Evolutionary conservation across 2,888 invertebrate species (phyloP).

Genomic region (Protodeltote pygarga): DNA sequence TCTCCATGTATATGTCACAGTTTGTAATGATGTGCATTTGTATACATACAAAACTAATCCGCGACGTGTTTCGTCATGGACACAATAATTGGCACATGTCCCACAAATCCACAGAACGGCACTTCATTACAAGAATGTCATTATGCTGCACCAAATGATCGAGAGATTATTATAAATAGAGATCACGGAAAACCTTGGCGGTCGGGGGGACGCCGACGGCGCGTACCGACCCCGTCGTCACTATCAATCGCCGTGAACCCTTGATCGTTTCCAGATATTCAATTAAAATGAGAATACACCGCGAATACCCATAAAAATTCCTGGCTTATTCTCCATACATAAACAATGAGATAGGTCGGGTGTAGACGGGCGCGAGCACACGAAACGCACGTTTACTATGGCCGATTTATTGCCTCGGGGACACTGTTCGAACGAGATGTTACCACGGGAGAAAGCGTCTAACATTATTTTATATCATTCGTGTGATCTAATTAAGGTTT

Average conservation of each 20-base stretch:
- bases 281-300: conserved; percentile 72
- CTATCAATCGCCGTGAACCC: conserved; percentile 56
- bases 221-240: conserved; percentile 58
- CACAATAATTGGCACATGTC: conserved; percentile 84
- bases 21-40: conserved; percentile 66
- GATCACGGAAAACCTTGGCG: conserved; percentile 79
- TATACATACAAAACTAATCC: conserved; percentile 75
- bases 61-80: conserved; percentile 76
- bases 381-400: conserved; percentile 84
- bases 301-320: conserved; percentile 81
- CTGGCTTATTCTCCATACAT: conserved; percentile 85
- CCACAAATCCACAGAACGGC: conserved; percentile 80
- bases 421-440: conserved; percentile 64
- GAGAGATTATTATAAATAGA: conserved; percentile 84
- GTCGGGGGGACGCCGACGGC: conserved; percentile 66
- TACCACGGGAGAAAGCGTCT: conserved; percentile 76
- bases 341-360: conserved; percentile 86
- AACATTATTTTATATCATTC: conserved; percentile 83
- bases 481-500: conserved; percentile 84
- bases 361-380: conserved; percentile 83
- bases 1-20: conserved; percentile 54
- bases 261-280: conserved; percentile 68
- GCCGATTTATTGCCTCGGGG: conserved; percentile 78
- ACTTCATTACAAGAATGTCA: conserved; percentile 86
- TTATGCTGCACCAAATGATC: conserved; percentile 82